A percentile compares a stretch with the other conserved stretches of the same genome.
Evolutionary conservation across 2,113 vertebrate species (phyloP).

Genomic region (Butorides virescens): DNA sequence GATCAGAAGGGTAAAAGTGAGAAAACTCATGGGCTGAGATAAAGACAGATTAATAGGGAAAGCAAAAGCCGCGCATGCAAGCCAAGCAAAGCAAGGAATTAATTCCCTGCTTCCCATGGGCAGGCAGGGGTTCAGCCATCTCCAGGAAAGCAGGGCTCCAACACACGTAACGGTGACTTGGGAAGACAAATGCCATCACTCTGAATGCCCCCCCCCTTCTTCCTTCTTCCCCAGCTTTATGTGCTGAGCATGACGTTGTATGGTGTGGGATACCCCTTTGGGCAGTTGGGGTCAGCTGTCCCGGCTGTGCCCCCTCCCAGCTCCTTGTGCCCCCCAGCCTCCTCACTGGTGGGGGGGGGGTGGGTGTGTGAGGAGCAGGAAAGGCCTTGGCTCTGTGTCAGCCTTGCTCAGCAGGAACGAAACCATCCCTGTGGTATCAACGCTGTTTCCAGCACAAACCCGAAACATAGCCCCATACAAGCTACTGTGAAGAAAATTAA

Average conservation of each 20-base stretch:
- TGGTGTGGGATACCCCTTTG: too few relatives aligned
- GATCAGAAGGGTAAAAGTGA: neutral
- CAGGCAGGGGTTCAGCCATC: neutral
- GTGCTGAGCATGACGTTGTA: neutral
- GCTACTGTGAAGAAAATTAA: neutral
- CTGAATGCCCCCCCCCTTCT: neutral
- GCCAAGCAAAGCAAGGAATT: neutral
- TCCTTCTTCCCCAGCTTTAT: neutral
- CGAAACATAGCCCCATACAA: too few relatives aligned
- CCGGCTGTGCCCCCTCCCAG: too few relatives aligned
- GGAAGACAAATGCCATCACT: neutral
- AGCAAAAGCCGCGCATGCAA: fast-evolving
- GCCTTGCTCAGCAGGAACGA: too few relatives aligned
- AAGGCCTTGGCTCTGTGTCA: too few relatives aligned
- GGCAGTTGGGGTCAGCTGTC: too few relatives aligned
- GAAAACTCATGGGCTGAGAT: neutral
- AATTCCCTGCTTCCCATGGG: neutral
- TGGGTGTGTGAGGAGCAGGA: too few relatives aligned
- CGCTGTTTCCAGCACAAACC: too few relatives aligned
- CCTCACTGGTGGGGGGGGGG: too few relatives aligned
- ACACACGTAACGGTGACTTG: fast-evolving
- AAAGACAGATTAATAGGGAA: neutral
- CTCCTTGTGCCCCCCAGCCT: too few relatives aligned
- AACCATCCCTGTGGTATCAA: too few relatives aligned
- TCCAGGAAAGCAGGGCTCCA: neutral